A percentile compares a stretch with the other conserved stretches of the same genome.
Conservation (phyloP, 2,113 vertebrate genomes). For the Propithecus coquereli region DNA sequence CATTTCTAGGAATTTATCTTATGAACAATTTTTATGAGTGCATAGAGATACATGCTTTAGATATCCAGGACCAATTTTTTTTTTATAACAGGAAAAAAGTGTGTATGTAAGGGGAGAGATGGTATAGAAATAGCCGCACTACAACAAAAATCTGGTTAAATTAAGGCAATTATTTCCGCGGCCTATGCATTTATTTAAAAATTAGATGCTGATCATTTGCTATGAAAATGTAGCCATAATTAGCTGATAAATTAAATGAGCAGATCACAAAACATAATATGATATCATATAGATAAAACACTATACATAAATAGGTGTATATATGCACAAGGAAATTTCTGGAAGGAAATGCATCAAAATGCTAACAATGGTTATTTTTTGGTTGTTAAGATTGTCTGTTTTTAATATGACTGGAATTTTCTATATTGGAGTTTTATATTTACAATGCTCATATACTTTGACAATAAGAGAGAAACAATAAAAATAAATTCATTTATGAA, state of each 20-base stretch:
- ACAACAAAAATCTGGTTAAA: background rate
- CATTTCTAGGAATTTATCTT: slow-evolving; percentile 15
- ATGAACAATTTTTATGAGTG: background rate
- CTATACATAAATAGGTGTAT: background rate
- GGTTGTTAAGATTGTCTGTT: background rate
- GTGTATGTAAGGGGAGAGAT: background rate
- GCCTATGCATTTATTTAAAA: slow-evolving; percentile 26
- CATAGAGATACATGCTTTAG: background rate
- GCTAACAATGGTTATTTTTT: background rate
- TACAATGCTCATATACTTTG: background rate
- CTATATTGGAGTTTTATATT: background rate
- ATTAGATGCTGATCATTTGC: background rate
- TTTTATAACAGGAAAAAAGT: background rate
- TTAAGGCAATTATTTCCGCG: slow-evolving; percentile 12
- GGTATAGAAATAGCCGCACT: background rate
- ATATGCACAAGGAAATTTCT: slow-evolving; percentile 34
- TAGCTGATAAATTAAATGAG: slow-evolving; percentile 3
- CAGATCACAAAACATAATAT: background rate
- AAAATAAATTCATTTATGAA: slow-evolving; percentile 39
- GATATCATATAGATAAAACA: background rate
- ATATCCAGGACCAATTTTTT: background rate
- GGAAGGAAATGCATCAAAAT: slow-evolving; percentile 35
- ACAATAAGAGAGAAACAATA: slow-evolving; percentile 3
- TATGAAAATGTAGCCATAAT: background rate
- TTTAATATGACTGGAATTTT: slow-evolving; percentile 10